These are phyloP conservation scores for Suillia variegata DNA, from an alignment of 2,888 invertebrate species.

Conservation along the genomic window DNA sequence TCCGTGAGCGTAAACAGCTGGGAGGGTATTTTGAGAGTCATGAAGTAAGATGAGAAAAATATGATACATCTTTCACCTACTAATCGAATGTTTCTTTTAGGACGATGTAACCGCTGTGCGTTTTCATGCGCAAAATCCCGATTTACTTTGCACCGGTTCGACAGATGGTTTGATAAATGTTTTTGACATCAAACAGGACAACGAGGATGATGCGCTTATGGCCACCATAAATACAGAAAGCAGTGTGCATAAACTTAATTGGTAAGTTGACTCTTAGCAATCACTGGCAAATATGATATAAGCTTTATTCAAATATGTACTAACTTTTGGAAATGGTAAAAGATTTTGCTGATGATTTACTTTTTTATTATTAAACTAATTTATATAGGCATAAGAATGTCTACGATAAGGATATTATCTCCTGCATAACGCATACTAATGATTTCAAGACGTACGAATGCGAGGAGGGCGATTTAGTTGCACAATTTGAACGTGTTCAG, in stretches of 20 bases:
- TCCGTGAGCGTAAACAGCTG: slow-evolving; percentile 67
- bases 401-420: slow-evolving; percentile 63
- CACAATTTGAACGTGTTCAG: slow-evolving; percentile 64
- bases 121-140: slow-evolving; percentile 73
- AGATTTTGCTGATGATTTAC: too few species aligned
- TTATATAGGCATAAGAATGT: slow-evolving; percentile 49
- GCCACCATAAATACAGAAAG: slow-evolving; percentile 80
- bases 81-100: too few species aligned
- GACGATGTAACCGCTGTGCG: slow-evolving; percentile 79
- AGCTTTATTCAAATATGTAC: not conserved
- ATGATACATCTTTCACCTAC: too few species aligned
- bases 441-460: slow-evolving; percentile 74
- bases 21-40: slow-evolving; percentile 87
- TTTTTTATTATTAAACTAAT: not conserved
- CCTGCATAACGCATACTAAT: slow-evolving; percentile 74
- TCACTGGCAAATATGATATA: not conserved
- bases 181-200: slow-evolving; percentile 74
- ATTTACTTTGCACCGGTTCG: slow-evolving; percentile 76
- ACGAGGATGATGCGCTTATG: slow-evolving; percentile 80
- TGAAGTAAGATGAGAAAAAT: too few species aligned
- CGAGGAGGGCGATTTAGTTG: slow-evolving; percentile 67
- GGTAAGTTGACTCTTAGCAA: slow-evolving; percentile 57
- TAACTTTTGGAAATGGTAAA: not conserved
- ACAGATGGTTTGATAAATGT: slow-evolving; percentile 85
- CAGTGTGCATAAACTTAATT: slow-evolving; percentile 71